Base-by-base conservation (phyloP, 2,888 invertebrate genomes). In the Drosophila monieri region DNA sequence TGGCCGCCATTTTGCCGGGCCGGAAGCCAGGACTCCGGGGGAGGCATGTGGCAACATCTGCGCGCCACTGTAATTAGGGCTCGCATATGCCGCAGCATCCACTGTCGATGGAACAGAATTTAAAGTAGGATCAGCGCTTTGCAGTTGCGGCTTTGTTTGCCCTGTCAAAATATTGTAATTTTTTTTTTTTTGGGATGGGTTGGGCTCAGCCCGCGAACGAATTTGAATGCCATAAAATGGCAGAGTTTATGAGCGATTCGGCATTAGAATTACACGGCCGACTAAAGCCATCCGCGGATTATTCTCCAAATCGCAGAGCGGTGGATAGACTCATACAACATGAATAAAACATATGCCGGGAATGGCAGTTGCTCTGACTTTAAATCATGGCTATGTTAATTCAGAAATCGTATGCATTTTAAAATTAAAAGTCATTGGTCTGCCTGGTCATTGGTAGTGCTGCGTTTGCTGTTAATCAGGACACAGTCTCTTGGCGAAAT, bases 81-180 rank as follows among this genome's bases (percentile, higher is more conserved):
- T 73, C 71, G 73, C 87, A 87, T 85, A 85, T 88, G 85, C 87
- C 74, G 48, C 84, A 58, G 44, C 72, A 59, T 49, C 58, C 43
- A 51, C 43, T 23, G 18, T 32, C 41, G 52, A 69, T 41, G 57
- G 61, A 60, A 23, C 70, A 78, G 87, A 85, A 88, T 88, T 88
- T 86, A 77, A 85, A 87, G 85, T 85, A 87, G 87, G 85, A 88
- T 84, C 88, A 85, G 49, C 23, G 54, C 41, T 41, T 58, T 58
- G 67, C 61, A 52, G 73, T 74, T 73, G 77, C 48, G 77, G 85
- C 77, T 80, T 84, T 76, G 81, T 79, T 80, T 55, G 73, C 73
- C 64, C 72, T 80, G 78, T 86, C 88, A 88, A 81, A 88, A 88
- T 84, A 88, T 85, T 80, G 67, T 80, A 74, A 77, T 79, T 74